Evolutionary conservation across 2,113 vertebrate genomes (phyloP).

Genomic region (Lipotes vexillifer): DNA sequence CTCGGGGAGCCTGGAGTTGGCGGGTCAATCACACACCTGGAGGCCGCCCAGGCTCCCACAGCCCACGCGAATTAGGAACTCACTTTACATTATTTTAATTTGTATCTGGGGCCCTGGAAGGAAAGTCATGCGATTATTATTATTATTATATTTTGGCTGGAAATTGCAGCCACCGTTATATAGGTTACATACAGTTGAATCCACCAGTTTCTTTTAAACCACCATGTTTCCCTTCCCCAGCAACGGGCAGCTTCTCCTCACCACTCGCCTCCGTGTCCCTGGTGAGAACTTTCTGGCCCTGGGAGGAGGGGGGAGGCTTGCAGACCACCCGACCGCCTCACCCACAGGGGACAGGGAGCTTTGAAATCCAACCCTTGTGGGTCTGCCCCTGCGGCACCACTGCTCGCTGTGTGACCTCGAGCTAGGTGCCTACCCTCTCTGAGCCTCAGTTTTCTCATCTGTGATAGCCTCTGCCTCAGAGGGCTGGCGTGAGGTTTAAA

Average conservation of each 20-base stretch:
- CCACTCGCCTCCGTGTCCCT: background rate
- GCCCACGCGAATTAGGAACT: background rate
- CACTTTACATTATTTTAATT: conserved; percentile 40
- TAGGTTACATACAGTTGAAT: conserved; percentile 54
- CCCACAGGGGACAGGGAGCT: background rate
- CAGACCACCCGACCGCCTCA: no score
- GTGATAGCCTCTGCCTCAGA: background rate
- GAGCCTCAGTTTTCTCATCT: background rate
- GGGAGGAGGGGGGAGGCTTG: background rate
- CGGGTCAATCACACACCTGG: background rate
- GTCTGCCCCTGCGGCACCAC: fast-evolving
- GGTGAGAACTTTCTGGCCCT: background rate
- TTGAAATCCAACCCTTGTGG: fast-evolving
- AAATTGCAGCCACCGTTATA: conserved; percentile 44
- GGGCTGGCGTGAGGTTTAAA: background rate
- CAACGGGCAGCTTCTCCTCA: background rate
- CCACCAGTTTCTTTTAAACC: conserved; percentile 11
- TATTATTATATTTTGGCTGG: conserved; percentile 43
- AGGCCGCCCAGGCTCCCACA: background rate
- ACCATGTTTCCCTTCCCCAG: background rate
- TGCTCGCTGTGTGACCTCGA: background rate
- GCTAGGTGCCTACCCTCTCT: background rate
- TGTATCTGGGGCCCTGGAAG: conserved; percentile 38
- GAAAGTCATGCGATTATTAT: conserved; percentile 38
- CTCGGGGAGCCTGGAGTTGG: fast-evolving